Evolutionary conservation across 2,888 invertebrate genomes (phyloP).

Genomic region (Neocrepidodera transversa): DNA sequence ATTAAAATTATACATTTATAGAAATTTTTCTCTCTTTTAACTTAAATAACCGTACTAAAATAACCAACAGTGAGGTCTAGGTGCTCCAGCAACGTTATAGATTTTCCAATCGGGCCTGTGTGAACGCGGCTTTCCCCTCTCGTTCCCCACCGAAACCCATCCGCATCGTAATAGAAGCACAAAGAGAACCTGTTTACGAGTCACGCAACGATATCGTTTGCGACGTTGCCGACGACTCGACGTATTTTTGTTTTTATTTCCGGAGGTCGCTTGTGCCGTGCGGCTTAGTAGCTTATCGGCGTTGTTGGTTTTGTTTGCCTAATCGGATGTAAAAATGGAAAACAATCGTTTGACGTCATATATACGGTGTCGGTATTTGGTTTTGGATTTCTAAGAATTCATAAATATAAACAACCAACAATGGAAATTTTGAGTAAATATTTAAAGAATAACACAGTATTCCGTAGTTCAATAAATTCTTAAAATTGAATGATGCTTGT

Average conservation of each 20-base stretch:
- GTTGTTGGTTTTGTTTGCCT: conserved; percentile 12
- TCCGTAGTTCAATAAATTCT: too few species aligned
- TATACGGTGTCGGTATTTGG: conserved; percentile 12
- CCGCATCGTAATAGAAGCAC: conserved; percentile 37
- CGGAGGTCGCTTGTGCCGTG: conserved; percentile 22
- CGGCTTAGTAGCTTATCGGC: conserved; percentile 16
- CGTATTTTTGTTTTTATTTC: conserved; percentile 28
- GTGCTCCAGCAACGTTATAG: conserved; percentile 42
- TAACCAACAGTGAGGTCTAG: conserved; percentile 5
- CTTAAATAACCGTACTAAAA: conserved; percentile 13
- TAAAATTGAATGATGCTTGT: too few species aligned
- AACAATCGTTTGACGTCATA: conserved; percentile 21
- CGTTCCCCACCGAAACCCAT: conserved; percentile 24
- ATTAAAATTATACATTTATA: background rate
- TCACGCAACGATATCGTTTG: conserved; percentile 41
- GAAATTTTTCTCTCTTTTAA: background rate
- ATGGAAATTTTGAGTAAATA: background rate
- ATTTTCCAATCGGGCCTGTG: conserved; percentile 46
- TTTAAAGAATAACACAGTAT: too few species aligned
- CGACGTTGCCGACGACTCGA: conserved; percentile 20
- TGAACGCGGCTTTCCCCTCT: conserved; percentile 40
- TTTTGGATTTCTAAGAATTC: conserved; percentile 3
- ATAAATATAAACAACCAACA: background rate
- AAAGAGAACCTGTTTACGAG: conserved; percentile 47
- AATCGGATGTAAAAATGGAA: conserved; percentile 20